Base-by-base conservation (phyloP, 2,797 vertebrate genomes). In the Hoplostethus atlanticus region DNA sequence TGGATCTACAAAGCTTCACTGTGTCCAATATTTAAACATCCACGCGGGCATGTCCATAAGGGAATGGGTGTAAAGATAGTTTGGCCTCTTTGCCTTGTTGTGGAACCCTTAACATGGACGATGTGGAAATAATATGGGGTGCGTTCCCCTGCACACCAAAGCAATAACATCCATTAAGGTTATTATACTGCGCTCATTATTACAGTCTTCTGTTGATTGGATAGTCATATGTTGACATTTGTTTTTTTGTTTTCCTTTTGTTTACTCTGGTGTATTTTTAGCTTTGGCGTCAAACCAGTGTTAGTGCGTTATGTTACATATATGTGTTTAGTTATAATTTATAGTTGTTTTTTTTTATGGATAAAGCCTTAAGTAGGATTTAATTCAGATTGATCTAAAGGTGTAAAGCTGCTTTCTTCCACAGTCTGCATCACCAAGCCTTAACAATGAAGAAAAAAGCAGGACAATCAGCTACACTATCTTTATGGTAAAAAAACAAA, bases 101-200 rank as follows among this genome's bases (percentile, higher is more conserved):
- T 63, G 57, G 79, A 65, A 57, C 76, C 73, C 73, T 75, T 73
- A 61, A 61, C 57, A 31, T n/a, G 79, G 63, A 58, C 62, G 36
- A 0, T 58, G 73, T 74, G 64, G 69, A 76, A 63, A 60, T 40
- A 0, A 70, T 66, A 28, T 42, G 10, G 25, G 17, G 53, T 13
- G 47, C 70, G 28, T 63, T 42, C 55, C 52, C 25, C 71, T 31
- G 48, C 55, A 66, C 64, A 88, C 91, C 91, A 91, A 91, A 92
- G 88, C 89, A 89, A 87, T 86, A 86, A 92, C 62, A 38, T 34
- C 71, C 46, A 62, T n/a, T 66, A 68, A 5, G 34, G 87, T 91
- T 61, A 60, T 54, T 38, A 58, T 59, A 44, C 66, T 46, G 46
- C 59, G 55, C 31, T 44, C 30, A 47, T 64, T 36, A n/a, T 38